A percentile compares a stretch with the other conserved stretches of the same genome.
Conservation (phyloP, 2,113 vertebrate species). For the Calyptomena viridis region DNA sequence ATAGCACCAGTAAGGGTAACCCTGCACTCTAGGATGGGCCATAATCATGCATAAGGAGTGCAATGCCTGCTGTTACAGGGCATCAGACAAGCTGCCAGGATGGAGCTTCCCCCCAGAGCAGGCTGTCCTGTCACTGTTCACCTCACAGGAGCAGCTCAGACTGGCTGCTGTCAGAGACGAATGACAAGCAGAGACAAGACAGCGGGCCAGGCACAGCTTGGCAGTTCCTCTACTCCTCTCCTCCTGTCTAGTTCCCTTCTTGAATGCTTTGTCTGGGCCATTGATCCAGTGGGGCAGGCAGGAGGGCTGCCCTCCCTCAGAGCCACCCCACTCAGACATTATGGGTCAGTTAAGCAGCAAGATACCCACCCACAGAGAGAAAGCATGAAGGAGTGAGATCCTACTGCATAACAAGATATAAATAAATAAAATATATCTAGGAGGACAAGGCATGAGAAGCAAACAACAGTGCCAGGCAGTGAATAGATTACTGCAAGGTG, state of each 20-base stretch:
- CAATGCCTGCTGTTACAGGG: neutral
- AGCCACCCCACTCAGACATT: neutral
- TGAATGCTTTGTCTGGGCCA: neutral
- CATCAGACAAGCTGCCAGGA: neutral
- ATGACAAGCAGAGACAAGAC: neutral
- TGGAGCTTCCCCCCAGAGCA: neutral
- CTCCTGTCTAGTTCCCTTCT: neutral
- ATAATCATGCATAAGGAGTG: accelerated
- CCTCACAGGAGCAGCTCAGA: neutral
- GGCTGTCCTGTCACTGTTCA: neutral
- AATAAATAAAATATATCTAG: conserved; percentile 48
- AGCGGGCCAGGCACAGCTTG: neutral
- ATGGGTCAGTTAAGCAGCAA: neutral
- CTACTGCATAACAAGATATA: neutral
- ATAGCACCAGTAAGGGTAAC: neutral
- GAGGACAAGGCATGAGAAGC: conserved; percentile 15
- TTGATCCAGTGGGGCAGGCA: neutral
- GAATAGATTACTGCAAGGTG: neutral
- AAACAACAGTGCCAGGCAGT: conserved; percentile 5
- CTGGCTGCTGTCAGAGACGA: neutral
- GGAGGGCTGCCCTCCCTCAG: neutral
- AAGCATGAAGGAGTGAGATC: neutral
- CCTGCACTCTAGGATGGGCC: accelerated
- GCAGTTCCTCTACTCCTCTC: neutral
- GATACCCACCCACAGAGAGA: neutral